Percentiles rank a stretch among this genome's conserved stretches.
These are phyloP conservation scores for Bubo bubo DNA, from an alignment of 2,113 vertebrate genomes.

Conservation along the genomic window DNA sequence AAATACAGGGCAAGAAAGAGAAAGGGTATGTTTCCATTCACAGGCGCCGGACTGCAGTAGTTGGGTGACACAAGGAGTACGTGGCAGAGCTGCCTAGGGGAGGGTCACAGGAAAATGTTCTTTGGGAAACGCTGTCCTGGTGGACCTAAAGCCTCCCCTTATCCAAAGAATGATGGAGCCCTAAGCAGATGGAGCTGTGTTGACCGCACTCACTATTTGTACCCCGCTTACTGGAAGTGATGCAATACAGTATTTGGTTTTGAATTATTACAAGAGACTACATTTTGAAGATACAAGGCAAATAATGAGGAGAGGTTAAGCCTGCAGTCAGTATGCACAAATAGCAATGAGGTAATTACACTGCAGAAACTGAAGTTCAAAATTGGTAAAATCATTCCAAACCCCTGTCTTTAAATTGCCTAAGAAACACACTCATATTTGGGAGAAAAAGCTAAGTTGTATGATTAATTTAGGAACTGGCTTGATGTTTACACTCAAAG, in stretches of 20 bases:
- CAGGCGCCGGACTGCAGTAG: accelerated
- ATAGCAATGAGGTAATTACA: not conserved
- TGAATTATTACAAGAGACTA: not conserved
- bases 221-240: not conserved
- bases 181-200: not conserved
- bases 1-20: not conserved
- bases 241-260: not conserved
- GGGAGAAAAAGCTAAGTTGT: not conserved
- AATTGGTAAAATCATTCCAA: not conserved
- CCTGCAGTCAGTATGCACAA: not conserved
- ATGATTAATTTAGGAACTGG: not conserved
- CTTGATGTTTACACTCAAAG: too few species aligned
- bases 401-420: not conserved
- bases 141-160: not conserved
- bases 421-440: not conserved
- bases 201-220: too few species aligned
- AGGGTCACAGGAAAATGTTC: not conserved
- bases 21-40: not conserved
- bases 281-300: not conserved
- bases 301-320: not conserved
- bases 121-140: not conserved
- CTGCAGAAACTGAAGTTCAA: not conserved
- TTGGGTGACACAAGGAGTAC: not conserved
- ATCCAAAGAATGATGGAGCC: not conserved
- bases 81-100: not conserved